Percentiles rank a stretch among this genome's conserved stretches.
Conservation (phyloP, 92 coral and sea anemone species). For the Isaurus tuberculatus region DNA sequence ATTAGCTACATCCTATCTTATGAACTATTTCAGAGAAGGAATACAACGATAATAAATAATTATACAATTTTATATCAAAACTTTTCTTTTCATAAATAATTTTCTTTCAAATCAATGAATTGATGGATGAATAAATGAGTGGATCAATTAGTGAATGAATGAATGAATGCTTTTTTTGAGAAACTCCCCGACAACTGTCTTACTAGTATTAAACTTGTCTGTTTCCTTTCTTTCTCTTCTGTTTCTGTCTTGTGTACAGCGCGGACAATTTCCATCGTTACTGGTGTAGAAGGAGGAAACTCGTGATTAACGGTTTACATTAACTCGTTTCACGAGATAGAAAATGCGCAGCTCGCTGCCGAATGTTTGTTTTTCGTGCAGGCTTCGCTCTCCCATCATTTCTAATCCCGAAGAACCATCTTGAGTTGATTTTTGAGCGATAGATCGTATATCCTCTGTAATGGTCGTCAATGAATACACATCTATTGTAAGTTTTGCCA, state of each 20-base stretch:
- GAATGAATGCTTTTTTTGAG: neutral
- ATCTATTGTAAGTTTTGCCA: neutral
- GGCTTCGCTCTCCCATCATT: constrained; percentile 15
- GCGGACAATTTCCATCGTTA: too few species aligned
- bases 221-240: neutral
- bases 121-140: neutral
- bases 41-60: neutral
- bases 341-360: constrained; percentile 38
- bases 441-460: constrained; percentile 33
- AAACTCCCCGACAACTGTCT: neutral
- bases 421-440: neutral
- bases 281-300: neutral
- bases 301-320: neutral
- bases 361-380: constrained; percentile 3
- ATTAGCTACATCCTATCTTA: neutral
- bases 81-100: neutral
- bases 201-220: neutral
- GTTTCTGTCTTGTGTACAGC: neutral
- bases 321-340: neutral
- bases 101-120: neutral
- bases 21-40: neutral
- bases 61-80: neutral
- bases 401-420: constrained; percentile 32
- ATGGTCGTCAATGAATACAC: constrained; percentile 34
- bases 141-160: neutral